Conservation (phyloP, 2,888 invertebrate genomes). For the Fragum whitleyi region DNA sequence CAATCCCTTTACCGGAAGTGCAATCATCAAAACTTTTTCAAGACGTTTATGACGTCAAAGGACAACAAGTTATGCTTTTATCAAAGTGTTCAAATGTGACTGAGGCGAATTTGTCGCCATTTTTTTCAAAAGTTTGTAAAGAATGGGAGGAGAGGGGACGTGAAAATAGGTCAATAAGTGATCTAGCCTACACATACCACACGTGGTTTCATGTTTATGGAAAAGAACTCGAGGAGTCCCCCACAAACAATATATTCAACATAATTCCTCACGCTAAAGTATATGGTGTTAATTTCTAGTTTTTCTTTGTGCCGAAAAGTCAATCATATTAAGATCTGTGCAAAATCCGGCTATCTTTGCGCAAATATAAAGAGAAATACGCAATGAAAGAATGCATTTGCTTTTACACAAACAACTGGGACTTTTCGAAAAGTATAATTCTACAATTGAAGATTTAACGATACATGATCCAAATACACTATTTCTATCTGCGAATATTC, state of each 20-base stretch:
- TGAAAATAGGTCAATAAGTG: neutral
- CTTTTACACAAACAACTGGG: too few species aligned
- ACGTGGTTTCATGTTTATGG: slow-evolving; percentile 11
- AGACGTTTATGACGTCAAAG: slow-evolving; percentile 2
- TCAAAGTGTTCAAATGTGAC: neutral
- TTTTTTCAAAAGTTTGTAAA: neutral
- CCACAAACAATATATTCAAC: slow-evolving; percentile 9
- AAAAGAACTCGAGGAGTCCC: neutral
- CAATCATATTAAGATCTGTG: too few species aligned
- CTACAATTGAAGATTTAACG: too few species aligned
- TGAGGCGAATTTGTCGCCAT: neutral
- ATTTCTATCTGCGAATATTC: too few species aligned
- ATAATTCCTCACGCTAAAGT: slow-evolving; percentile 13
- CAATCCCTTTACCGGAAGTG: slow-evolving; percentile 9
- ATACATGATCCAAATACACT: too few species aligned
- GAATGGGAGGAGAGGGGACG: slow-evolving; percentile 7
- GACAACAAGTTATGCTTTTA: neutral
- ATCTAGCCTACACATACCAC: slow-evolving; percentile 6
- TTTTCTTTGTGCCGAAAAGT: too few species aligned
- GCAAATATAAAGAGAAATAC: too few species aligned
- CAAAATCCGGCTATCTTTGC: too few species aligned
- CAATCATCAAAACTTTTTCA: slow-evolving; percentile 9
- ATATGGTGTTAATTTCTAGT: slow-evolving; percentile 3
- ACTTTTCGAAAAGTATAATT: too few species aligned
- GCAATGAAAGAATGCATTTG: too few species aligned